A percentile compares a stretch with the other conserved stretches of the same genome.
Conservation (phyloP, 2,888 invertebrate genomes). For the Gortyna flavago region DNA sequence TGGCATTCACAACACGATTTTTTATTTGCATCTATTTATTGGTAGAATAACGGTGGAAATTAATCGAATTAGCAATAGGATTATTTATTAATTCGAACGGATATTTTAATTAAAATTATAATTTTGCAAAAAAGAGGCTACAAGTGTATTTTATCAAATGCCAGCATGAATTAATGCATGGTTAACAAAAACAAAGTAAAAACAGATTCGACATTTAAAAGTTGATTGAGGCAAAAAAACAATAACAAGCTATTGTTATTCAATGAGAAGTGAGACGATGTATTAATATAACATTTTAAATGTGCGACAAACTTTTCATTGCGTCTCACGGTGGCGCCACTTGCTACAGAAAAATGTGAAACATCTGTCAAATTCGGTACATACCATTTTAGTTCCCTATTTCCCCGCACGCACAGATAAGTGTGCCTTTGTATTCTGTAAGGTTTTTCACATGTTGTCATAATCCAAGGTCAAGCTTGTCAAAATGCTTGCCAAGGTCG, state of each 20-base stretch:
- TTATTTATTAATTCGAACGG: background rate
- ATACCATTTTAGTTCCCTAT: constrained; percentile 7
- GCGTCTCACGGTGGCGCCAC: background rate
- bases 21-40: constrained; percentile 6
- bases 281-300: constrained; percentile 9
- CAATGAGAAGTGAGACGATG: constrained; percentile 22
- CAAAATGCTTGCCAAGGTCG: constrained; percentile 70
- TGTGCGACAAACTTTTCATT: background rate
- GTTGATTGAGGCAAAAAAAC: constrained; percentile 17
- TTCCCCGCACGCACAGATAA: constrained; percentile 14
- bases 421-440: constrained; percentile 14
- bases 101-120: background rate
- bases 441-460: constrained; percentile 40
- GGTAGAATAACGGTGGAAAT: background rate
- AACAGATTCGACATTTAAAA: constrained; percentile 33
- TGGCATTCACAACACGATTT: constrained; percentile 3
- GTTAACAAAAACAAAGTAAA: constrained; percentile 12
- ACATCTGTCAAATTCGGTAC: constrained; percentile 10
- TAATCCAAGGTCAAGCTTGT: constrained; percentile 64
- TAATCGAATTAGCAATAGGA: constrained; percentile 2
- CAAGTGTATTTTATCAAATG: constrained; percentile 17
- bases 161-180: background rate
- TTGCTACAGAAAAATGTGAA: background rate
- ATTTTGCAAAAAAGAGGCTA: background rate
- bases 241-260: constrained; percentile 3